A percentile compares a stretch with the other conserved stretches of the same genome.
phyloP scores from a whole-genome alignment of 1,140 invertebrate genomes.

The Drosophila carrolli region DNA sequence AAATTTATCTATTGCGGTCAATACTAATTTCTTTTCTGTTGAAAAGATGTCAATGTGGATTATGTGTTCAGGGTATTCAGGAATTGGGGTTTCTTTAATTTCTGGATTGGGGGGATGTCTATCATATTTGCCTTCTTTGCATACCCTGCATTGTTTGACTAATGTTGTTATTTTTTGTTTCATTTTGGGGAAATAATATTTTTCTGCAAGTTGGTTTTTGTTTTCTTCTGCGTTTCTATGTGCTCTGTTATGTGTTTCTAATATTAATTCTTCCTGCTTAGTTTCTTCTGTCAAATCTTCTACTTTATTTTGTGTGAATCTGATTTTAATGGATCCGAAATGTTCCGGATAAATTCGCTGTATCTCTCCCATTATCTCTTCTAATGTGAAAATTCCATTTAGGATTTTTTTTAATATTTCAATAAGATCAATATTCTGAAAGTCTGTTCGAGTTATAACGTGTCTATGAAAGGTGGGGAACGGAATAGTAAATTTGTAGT shows the following conservation, averaged over 20 bases:
- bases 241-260: neutral
- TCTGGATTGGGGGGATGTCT: constrained; percentile 13
- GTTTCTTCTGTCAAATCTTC: no score
- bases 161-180: no score
- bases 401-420: neutral
- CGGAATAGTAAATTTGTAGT: constrained; percentile 1
- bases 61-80: constrained; percentile 4
- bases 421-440: constrained; percentile 3
- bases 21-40: constrained; percentile 11
- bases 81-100: constrained; percentile 12
- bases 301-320: no score
- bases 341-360: no score
- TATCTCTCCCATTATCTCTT: neutral
- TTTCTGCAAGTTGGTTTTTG: no score
- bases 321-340: no score
- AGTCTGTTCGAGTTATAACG: neutral
- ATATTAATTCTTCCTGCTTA: no score
- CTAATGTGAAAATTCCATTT: neutral
- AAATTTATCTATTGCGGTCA: constrained; percentile 10
- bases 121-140: constrained; percentile 59
- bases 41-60: constrained; percentile 12
- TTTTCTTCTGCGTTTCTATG: no score
- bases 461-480: neutral
- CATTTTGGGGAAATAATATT: no score
- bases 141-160: no score